These are phyloP conservation scores for Atta texana DNA, from an alignment of 1,140 invertebrate species.

Conservation along the genomic window DNA sequence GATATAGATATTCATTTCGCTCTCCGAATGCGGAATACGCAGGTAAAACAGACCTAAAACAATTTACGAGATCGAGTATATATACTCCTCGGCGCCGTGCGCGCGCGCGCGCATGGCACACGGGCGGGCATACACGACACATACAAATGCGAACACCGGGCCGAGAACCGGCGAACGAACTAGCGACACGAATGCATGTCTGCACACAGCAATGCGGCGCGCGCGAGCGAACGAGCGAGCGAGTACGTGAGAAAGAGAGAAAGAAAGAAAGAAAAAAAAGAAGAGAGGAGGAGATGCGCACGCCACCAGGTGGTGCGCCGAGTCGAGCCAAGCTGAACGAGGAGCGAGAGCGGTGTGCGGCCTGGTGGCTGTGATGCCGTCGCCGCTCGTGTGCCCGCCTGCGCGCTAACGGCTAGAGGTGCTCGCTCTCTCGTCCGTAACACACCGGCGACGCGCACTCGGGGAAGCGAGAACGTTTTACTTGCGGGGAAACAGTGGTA, in stretches of 20 bases:
- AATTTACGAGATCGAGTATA: constrained; percentile 21
- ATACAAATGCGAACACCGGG: background rate
- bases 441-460: constrained; percentile 52
- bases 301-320: constrained; percentile 74
- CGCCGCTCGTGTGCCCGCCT: constrained; percentile 68
- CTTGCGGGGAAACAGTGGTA: constrained; percentile 11
- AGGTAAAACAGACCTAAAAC: constrained; percentile 48
- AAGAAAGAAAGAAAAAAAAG: background rate
- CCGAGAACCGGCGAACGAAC: constrained; percentile 33
- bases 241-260: too few relatives aligned
- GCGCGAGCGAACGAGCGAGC: background rate
- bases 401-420: constrained; percentile 35
- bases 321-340: background rate
- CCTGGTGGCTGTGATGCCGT: constrained; percentile 27
- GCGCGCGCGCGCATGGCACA: background rate
- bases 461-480: constrained; percentile 48
- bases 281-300: constrained; percentile 63
- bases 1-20: constrained; percentile 13
- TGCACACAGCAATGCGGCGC: constrained; percentile 21
- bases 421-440: constrained; percentile 37
- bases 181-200: constrained; percentile 26
- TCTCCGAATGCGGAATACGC: constrained; percentile 37
- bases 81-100: constrained; percentile 32
- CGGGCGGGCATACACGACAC: too few relatives aligned
- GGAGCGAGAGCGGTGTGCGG: constrained; percentile 61